These are phyloP conservation scores for Acrocyrtus sp. DNA, from an alignment of 2,888 invertebrate species.

Conservation along the genomic window DNA sequence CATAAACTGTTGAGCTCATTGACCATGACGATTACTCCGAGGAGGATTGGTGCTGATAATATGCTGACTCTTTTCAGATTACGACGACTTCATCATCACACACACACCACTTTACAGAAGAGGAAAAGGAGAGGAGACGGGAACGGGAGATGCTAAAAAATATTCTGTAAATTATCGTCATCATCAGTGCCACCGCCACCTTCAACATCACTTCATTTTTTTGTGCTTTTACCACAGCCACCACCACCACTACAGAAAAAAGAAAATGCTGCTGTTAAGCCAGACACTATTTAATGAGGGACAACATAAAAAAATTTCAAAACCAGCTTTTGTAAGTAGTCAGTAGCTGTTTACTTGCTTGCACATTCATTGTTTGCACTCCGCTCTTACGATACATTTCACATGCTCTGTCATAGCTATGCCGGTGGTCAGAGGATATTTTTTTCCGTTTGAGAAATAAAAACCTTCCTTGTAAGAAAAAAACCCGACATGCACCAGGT, in stretches of 20 bases:
- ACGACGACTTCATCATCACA: slow-evolving; percentile 43
- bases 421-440: slow-evolving; percentile 43
- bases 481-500: slow-evolving; percentile 21
- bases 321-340: slow-evolving; percentile 23
- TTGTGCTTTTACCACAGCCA: neutral
- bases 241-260: neutral
- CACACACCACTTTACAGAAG: neutral
- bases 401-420: neutral
- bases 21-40: slow-evolving; percentile 44
- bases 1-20: slow-evolving; percentile 47
- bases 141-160: neutral
- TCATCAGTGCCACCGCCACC: slow-evolving; percentile 12
- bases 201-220: too few relatives aligned
- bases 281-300: neutral
- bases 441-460: neutral
- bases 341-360: neutral
- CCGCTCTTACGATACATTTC: too few relatives aligned
- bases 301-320: neutral
- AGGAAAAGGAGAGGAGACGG: neutral
- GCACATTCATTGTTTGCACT: neutral
- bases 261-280: neutral
- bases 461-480: slow-evolving; percentile 6
- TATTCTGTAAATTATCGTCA: slow-evolving; percentile 23
- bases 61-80: too few relatives aligned
- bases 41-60: slow-evolving; percentile 15